A percentile compares a stretch with the other conserved stretches of the same genome.
Conservation (phyloP, 2,113 vertebrate species). For the Haliaeetus leucogaster region DNA sequence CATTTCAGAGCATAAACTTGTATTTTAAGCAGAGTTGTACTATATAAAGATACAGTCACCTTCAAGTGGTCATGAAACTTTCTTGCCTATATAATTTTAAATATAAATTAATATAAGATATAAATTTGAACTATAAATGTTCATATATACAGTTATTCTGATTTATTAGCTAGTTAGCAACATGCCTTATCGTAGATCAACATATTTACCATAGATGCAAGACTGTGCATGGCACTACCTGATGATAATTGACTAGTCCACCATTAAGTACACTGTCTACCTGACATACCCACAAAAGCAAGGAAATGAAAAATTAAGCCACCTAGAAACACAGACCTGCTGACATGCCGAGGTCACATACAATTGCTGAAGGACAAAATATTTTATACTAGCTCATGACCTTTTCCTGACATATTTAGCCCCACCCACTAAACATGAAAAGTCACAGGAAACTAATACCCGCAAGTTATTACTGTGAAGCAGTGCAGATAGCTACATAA, state of each 20-base stretch:
- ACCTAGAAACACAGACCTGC: neutral
- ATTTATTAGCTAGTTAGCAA: neutral
- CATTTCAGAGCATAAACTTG: neutral
- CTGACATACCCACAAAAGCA: neutral
- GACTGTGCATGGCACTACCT: neutral
- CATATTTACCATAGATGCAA: neutral
- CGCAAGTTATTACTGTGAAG: neutral
- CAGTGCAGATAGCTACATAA: neutral
- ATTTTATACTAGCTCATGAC: neutral
- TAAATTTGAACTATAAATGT: neutral
- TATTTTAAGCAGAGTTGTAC: neutral
- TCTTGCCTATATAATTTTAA: neutral
- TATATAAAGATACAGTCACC: neutral
- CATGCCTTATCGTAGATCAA: neutral
- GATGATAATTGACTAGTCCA: neutral
- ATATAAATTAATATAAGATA: neutral
- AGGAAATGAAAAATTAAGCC: neutral
- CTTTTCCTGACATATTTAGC: neutral
- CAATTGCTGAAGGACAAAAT: neutral
- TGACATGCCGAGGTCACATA: accelerated
- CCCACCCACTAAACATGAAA: neutral
- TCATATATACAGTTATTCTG: neutral
- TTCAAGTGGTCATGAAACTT: neutral
- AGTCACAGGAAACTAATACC: neutral
- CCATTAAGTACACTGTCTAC: neutral